Conservation (phyloP, 2,797 vertebrate genomes). For the Spinus olivaceus region DNA sequence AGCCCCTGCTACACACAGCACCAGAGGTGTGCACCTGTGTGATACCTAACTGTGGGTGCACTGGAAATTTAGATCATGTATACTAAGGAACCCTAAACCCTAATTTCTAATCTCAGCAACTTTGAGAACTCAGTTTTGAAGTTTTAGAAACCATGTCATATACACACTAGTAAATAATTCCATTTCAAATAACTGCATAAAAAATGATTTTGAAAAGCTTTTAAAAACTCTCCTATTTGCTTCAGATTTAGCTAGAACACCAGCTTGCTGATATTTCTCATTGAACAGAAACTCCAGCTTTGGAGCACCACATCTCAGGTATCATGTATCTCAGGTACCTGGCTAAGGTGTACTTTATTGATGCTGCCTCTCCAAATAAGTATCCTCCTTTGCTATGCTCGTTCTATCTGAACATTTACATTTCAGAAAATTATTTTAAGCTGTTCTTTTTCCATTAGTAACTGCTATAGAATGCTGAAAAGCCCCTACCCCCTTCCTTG, state of each 20-base stretch:
- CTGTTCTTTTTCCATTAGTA: background rate
- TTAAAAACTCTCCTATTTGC: background rate
- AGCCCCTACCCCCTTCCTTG: background rate
- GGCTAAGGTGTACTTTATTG: background rate
- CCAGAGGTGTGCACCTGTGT: background rate
- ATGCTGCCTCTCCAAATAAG: background rate
- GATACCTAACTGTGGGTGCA: background rate
- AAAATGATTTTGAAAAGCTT: background rate
- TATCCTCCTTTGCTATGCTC: background rate
- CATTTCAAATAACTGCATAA: background rate
- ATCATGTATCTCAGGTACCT: background rate
- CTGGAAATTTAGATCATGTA: background rate
- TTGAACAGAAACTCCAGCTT: background rate
- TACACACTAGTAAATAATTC: background rate
- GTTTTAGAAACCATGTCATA: background rate
- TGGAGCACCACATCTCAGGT: background rate
- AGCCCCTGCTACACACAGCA: background rate
- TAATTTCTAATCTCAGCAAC: background rate
- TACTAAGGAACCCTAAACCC: background rate
- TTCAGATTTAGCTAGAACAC: background rate
- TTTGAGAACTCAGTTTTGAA: background rate
- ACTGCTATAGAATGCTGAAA: background rate
- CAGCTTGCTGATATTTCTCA: background rate
- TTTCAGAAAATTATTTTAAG: background rate
- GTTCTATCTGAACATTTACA: background rate